phyloP scores from a whole-genome alignment of 2,888 invertebrate species.

The Agrotis segetum region DNA sequence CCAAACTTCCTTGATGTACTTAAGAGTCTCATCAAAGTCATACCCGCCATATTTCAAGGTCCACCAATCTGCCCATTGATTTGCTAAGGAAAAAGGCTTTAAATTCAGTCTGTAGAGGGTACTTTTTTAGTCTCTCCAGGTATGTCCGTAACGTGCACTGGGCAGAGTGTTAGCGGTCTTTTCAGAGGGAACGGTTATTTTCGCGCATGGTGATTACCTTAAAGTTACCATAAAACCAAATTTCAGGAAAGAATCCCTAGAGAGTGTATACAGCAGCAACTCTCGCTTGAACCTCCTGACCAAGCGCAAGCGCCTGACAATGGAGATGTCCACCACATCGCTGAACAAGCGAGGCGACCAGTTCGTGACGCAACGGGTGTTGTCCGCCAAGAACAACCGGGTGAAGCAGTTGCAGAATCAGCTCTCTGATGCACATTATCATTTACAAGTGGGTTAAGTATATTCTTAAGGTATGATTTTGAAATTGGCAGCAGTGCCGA shows the following conservation, averaged over 20 bases:
- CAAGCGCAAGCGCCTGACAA: constrained; percentile 81
- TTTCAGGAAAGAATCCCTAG: constrained; percentile 84
- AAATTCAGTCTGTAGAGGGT: neutral
- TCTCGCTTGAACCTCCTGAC: constrained; percentile 83
- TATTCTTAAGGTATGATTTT: too few relatives aligned
- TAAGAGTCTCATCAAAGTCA: neutral
- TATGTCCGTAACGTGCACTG: too few relatives aligned
- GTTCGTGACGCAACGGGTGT: constrained; percentile 91
- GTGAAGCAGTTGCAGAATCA: constrained; percentile 95
- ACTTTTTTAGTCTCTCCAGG: neutral
- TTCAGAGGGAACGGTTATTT: neutral
- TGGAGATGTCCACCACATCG: constrained; percentile 77
- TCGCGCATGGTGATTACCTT: neutral
- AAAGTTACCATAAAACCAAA: neutral
- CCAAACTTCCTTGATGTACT: neutral
- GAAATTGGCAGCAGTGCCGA: too few relatives aligned
- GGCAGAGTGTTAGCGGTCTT: neutral
- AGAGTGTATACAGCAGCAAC: constrained; percentile 87
- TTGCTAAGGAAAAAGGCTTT: neutral
- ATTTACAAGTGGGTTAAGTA: constrained; percentile 91
- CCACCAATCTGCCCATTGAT: neutral
- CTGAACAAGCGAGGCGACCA: constrained; percentile 77
- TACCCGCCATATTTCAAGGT: neutral
- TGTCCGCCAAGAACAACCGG: constrained; percentile 94
- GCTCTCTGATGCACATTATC: constrained; percentile 94